Conservation (phyloP, 1,140 invertebrate species). For the Bicyclus anynana region DNA sequence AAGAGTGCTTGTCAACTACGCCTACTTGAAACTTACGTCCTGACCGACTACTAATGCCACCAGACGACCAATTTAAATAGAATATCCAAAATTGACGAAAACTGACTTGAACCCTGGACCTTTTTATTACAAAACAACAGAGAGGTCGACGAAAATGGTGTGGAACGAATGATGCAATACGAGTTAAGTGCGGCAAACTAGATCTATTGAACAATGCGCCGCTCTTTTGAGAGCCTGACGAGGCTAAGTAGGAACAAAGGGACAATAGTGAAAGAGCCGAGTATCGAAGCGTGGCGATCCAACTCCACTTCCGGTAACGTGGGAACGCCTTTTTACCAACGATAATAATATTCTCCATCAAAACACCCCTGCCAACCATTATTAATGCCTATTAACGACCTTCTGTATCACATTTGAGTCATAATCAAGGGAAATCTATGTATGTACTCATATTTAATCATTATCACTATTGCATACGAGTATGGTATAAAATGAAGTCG, state of each 20-base stretch:
- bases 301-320: constrained; percentile 60
- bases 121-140: constrained; percentile 1
- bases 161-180: constrained; percentile 58
- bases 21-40: too few relatives aligned
- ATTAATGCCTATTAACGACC: too few relatives aligned
- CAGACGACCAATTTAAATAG: too few relatives aligned
- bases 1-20: too few relatives aligned
- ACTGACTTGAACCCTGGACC: too few relatives aligned
- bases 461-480: too few relatives aligned
- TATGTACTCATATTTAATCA: too few relatives aligned
- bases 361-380: constrained; percentile 18
- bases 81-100: too few relatives aligned
- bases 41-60: too few relatives aligned
- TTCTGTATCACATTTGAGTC: too few relatives aligned
- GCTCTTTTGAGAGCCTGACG: constrained; percentile 55
- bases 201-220: constrained; percentile 49
- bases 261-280: constrained; percentile 62
- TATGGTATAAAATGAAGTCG: too few relatives aligned
- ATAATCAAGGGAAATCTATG: too few relatives aligned
- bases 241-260: constrained; percentile 62
- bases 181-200: constrained; percentile 60
- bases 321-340: constrained; percentile 59
- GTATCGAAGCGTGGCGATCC: constrained; percentile 64
- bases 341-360: constrained; percentile 37
- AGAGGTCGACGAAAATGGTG: constrained; percentile 38